phyloP scores from a whole-genome alignment of 35 echinoderm and acorn worm species.

The Acanthaster planci region DNA sequence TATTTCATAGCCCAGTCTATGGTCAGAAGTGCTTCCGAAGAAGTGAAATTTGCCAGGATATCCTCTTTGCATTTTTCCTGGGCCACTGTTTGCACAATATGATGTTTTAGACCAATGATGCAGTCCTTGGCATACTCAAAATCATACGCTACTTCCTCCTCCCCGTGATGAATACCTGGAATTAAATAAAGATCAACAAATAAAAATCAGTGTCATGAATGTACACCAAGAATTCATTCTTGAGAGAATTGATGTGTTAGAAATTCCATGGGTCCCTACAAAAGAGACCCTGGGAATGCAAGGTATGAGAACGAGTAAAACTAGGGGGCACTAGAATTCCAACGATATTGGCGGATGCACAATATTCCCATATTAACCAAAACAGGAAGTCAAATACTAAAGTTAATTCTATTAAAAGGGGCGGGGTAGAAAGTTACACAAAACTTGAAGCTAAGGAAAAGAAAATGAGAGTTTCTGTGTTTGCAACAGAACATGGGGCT shows the following conservation, averaged over 20 bases:
- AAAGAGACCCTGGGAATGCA: no score
- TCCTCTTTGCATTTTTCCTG: conserved; percentile 24
- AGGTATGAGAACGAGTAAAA: no score
- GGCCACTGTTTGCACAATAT: neutral
- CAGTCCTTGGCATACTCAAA: conserved; percentile 20
- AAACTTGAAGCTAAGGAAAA: no score
- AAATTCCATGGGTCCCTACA: no score
- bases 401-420: no score
- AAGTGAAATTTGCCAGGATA: neutral
- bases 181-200: neutral
- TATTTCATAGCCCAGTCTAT: conserved; percentile 35
- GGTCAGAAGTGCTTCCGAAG: neutral
- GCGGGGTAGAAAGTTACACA: no score
- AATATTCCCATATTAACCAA: no score
- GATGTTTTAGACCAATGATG: conserved; percentile 14
- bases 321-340: no score
- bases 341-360: no score
- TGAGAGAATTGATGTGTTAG: neutral
- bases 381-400: no score
- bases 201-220: conserved; percentile 2
- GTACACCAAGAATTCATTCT: neutral
- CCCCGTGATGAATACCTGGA: conserved; percentile 5
- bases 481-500: no score
- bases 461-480: no score
- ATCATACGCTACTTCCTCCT: conserved; percentile 15